Base-by-base conservation (phyloP, 2,797 vertebrate species). In the Ataeniobius toweri region DNA sequence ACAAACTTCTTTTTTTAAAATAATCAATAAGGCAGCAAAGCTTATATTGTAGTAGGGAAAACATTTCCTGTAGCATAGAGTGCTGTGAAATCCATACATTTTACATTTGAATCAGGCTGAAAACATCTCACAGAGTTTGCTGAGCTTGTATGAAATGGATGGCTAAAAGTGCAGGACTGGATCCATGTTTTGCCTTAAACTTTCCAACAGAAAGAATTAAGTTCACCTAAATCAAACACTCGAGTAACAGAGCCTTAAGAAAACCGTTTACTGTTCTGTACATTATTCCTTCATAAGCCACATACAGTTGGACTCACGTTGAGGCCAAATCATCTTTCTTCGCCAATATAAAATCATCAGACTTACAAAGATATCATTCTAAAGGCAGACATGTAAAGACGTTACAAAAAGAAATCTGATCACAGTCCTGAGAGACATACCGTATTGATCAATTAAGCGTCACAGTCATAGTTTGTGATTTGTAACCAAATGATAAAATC, bases 191-290 rank as follows among this genome's bases (percentile, higher is more conserved):
- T 93, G 93, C 81, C 95, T 97, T 96, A 94, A 96, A 95, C 95
- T 94, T 77, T 87, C 94, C 90, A 93, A 96, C 92, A 93, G 92
- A 95, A 96, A 85, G 94, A 94, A 95, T 95, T 96, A 93, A 94
- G 96, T 95, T 94, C 91, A 96, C 94, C 96, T 95, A 96, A 93
- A 94, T 95, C 89, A 94, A 94, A 95, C 95, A 94, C 96, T 95
- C 96, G 96, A 96, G 97, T 94, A 95, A 82, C 85, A 83, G 81
- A 97, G 94, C 93, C 96, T 94, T 93, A 96, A 94, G 97, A 98
- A 97, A 98, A 98, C 97, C 97, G 95, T 94, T 95, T 96, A 97
- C 97, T 97, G 95, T 74, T 96, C 95, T 95, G 92, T 96, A 96
- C 95, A 96, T 14, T 95, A 92, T 93, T 77, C 80, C 83, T 90